Conservation (phyloP, 2,888 invertebrate genomes). For the Cheilosia grossa region DNA sequence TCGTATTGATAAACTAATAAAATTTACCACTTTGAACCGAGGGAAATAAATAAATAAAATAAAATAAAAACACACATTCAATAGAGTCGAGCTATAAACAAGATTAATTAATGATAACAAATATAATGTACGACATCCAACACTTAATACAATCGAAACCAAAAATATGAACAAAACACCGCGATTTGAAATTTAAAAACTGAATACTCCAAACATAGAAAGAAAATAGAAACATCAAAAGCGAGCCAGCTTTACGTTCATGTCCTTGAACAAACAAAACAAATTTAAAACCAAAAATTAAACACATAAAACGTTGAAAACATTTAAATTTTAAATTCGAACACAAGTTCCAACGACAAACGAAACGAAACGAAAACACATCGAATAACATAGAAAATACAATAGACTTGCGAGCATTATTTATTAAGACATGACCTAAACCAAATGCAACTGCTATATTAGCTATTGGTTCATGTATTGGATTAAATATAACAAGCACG, state of each 20-base stretch:
- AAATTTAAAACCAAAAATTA: slow-evolving; percentile 32
- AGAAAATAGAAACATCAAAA: slow-evolving; percentile 49
- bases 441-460: slow-evolving; percentile 61
- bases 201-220: slow-evolving; percentile 4
- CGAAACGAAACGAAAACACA: slow-evolving; percentile 32
- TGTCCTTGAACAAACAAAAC: slow-evolving; percentile 8
- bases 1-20: not conserved
- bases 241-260: slow-evolving; percentile 41
- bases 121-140: slow-evolving; percentile 10
- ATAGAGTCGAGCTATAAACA: slow-evolving; percentile 10
- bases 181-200: slow-evolving; percentile 11
- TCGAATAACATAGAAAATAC: slow-evolving; percentile 65
- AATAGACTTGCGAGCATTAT: slow-evolving; percentile 61
- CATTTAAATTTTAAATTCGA: slow-evolving; percentile 9
- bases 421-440: slow-evolving; percentile 54
- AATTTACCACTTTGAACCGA: not conserved
- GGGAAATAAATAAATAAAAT: not conserved
- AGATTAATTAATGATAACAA: slow-evolving; percentile 14
- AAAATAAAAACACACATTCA: not conserved
- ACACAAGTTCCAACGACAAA: slow-evolving; percentile 12
- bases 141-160: slow-evolving; percentile 17
- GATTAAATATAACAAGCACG: slow-evolving; percentile 48
- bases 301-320: slow-evolving; percentile 32
- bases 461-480: slow-evolving; percentile 57
- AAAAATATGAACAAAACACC: slow-evolving; percentile 16